Base-by-base conservation (phyloP, 2,888 invertebrate species). In the Watsonalla binaria region DNA sequence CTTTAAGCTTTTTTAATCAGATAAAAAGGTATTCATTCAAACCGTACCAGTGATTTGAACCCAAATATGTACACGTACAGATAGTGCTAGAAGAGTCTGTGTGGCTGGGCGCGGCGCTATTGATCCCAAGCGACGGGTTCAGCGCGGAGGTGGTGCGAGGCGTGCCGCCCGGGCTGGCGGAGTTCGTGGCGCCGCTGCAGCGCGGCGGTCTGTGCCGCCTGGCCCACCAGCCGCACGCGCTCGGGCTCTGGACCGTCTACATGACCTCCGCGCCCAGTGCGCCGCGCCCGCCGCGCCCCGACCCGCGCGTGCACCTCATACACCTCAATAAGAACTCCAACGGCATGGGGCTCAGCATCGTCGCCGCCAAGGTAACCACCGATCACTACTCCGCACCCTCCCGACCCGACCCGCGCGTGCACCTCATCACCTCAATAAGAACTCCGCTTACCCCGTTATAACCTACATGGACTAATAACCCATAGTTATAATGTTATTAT, bases 321-420 rank as follows among this genome's bases (percentile, higher is more conserved):
- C 95, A 97, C 78, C 92, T 99, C 61, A 95, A 97, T 80, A 99
- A 99, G 90, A 97, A 97, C 74, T 95, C 96, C 60, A 97, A 96
- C 75, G 99, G 99, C 61, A 98, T 99, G 96, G 99, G 99, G 9
- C 93, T 99, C 69, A 99, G 98, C 76, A 99, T 99, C 72, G 99
- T 99, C 5, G 99, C 99, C 8, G 99, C 99, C 34, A 98, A 98
- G 93, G 96, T 96, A 47, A 48, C 37, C 7, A 37, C 37, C 37
- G 37, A 37, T 37, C 37, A 37, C 37, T 7, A 24, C 24, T 24
- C 24, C 24, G 24, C 24, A 24, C 24, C 24, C 24, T 24, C 24
- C 24, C 24, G 24, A 24, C 24, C 24, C 24, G 24, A 24, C 24
- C 24, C 24, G 24, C 24, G 24, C 4, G 24, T 24, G 2, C 24